Base-by-base conservation (phyloP, 2,888 invertebrate species). In the Acronicta psi region DNA sequence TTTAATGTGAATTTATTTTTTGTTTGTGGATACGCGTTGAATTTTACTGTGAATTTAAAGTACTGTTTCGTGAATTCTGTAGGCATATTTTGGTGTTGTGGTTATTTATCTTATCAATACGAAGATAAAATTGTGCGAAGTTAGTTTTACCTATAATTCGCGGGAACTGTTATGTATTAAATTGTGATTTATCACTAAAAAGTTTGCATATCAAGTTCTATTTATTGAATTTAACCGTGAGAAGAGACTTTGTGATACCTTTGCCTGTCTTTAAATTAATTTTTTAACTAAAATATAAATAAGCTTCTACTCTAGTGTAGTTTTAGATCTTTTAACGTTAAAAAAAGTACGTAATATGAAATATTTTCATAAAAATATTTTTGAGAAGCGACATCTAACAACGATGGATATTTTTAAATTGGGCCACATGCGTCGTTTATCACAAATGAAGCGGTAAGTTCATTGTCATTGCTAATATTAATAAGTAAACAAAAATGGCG, bases 61-160 rank as follows among this genome's bases (percentile, higher is more conserved):
- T 44, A 14, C 6, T 42, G 4, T 13, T 17, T 1, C n/a, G 14
- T 23, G 5, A 34, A 37, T 29, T 29, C 16, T 1, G 14, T 34
- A 20, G 10, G 40, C 17, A 23, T 23, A 3, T n/a, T 34, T n/a
- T 49, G 1, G 14, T 37, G 13, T 53, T 61, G 69, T 47, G 69
- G 69, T 69, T 23, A 17, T 3, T 53, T 69, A 69, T 69, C 73
- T 61, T 56, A 69, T 69, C 73, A 9, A 6, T 0, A 1, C 10
- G 7, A 16, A 16, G 7, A 40, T 16, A 29, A 10, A n/a, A 34
- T 34, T 25, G 38, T 16, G 23, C 3, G 5, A 14, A 31, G 8
- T 29, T 18, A 50, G 41, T 40, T 42, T 11, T 34, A 18, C 11
- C 11, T 18, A 43, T 31, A 11, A 29, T 59, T 50, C 36, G 45